Percentiles rank a stretch among this genome's conserved stretches.
Evolutionary conservation across 2,888 invertebrate genomes (phyloP).

Genomic region (Drosophila crucigera): DNA sequence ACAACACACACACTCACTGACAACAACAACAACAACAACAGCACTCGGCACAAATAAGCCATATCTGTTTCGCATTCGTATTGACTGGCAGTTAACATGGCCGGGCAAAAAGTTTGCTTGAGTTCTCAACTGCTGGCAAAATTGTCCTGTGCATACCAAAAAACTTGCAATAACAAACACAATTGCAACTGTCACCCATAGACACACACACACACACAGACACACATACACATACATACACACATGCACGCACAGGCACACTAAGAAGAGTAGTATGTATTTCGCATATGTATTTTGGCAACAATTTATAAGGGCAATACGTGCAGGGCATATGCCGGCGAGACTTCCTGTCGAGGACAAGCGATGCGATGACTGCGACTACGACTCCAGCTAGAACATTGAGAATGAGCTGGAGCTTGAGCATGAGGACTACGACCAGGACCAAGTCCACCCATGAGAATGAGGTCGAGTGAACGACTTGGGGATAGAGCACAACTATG

Average conservation of each 20-base stretch:
- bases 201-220: slow-evolving; percentile 40
- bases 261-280: slow-evolving; percentile 18
- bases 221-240: slow-evolving; percentile 5
- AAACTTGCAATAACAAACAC: slow-evolving; percentile 46
- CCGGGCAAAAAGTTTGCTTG: slow-evolving; percentile 73
- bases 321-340: slow-evolving; percentile 76
- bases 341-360: slow-evolving; percentile 78
- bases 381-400: background rate
- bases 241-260: slow-evolving; percentile 7
- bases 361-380: slow-evolving; percentile 53
- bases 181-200: slow-evolving; percentile 45
- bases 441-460: background rate
- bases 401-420: slow-evolving; percentile 1
- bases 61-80: slow-evolving; percentile 79
- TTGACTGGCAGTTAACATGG: slow-evolving; percentile 81
- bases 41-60: slow-evolving; percentile 70
- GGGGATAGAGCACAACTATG: slow-evolving; percentile 64
- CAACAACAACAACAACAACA: slow-evolving; percentile 26
- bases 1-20: background rate
- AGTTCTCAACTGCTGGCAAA: slow-evolving; percentile 59
- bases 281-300: slow-evolving; percentile 63
- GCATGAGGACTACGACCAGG: background rate
- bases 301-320: slow-evolving; percentile 80
- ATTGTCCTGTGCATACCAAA: slow-evolving; percentile 76
- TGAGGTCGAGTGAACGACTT: background rate